phyloP scores from a whole-genome alignment of 2,888 invertebrate species.

The Scelioninae gen. 1 region DNA sequence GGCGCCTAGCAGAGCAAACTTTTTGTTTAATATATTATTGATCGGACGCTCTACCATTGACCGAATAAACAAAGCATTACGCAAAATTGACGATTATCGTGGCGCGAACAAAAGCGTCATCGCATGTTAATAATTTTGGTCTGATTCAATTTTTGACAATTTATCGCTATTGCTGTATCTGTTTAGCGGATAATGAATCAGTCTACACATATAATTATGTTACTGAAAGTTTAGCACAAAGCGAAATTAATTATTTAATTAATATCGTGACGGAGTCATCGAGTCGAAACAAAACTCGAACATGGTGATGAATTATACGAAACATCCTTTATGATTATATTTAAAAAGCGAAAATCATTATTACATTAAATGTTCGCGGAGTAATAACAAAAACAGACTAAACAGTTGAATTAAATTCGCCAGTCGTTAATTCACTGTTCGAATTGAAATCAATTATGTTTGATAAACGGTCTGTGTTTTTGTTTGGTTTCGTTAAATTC shows the following conservation, averaged over 20 bases:
- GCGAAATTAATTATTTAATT: conserved; percentile 40
- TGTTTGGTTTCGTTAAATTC: conserved; percentile 12
- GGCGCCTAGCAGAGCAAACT: not conserved
- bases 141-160: conserved; percentile 46
- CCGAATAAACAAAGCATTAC: conserved; percentile 18
- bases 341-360: conserved; percentile 11
- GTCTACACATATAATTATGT: conserved; percentile 35
- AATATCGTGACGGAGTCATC: conserved; percentile 14
- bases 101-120: conserved; percentile 25
- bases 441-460: conserved; percentile 14
- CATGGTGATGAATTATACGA: conserved; percentile 2
- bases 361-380: conserved; percentile 5
- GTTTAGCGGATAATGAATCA: conserved; percentile 18
- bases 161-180: not conserved
- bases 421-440: conserved; percentile 2
- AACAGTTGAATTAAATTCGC: conserved; percentile 2
- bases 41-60: conserved; percentile 14
- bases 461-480: conserved; percentile 1
- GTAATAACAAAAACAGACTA: not conserved
- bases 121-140: conserved; percentile 34
- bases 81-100: conserved; percentile 37
- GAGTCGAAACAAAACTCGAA: conserved; percentile 19
- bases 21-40: conserved; percentile 33
- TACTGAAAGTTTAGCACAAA: conserved; percentile 25
- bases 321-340: conserved; percentile 14